Conservation (phyloP, 2,797 vertebrate genomes). For the Cryptoblepharus egeriae region DNA sequence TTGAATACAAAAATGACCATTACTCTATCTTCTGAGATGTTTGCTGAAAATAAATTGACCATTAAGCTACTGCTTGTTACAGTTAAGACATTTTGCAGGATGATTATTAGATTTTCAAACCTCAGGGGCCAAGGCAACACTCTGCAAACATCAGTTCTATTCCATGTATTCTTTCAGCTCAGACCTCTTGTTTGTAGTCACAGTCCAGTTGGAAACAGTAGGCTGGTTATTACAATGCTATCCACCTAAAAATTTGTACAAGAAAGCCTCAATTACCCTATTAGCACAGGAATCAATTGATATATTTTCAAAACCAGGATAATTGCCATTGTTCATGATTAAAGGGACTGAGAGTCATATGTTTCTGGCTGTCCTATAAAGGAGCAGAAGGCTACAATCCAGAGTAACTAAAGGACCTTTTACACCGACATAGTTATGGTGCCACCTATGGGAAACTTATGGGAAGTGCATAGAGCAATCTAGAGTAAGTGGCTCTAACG, state of each 20-base stretch:
- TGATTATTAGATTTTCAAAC: neutral
- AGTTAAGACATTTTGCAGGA: conserved; percentile 7
- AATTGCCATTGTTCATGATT: too few species aligned
- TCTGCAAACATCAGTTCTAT: neutral
- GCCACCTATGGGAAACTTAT: too few species aligned
- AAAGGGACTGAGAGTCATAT: too few species aligned
- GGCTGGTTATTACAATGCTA: neutral
- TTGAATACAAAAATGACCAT: conserved; percentile 33
- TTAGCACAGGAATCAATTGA: too few species aligned
- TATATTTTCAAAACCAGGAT: too few species aligned
- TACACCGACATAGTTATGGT: too few species aligned
- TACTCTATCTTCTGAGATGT: conserved; percentile 19
- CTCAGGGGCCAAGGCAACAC: neutral
- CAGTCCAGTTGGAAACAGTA: neutral
- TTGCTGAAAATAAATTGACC: conserved; percentile 38
- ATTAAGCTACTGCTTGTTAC: neutral
- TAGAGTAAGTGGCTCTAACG: too few species aligned
- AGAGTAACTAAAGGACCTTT: too few species aligned
- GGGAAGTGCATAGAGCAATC: too few species aligned
- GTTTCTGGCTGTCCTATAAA: too few species aligned
- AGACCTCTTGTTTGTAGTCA: neutral
- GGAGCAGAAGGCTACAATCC: too few species aligned
- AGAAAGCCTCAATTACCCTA: too few species aligned
- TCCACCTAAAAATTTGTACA: neutral
- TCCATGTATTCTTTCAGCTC: neutral